These are phyloP conservation scores for Anorthoa munda DNA, from an alignment of 2,888 invertebrate species.

Conservation along the genomic window DNA sequence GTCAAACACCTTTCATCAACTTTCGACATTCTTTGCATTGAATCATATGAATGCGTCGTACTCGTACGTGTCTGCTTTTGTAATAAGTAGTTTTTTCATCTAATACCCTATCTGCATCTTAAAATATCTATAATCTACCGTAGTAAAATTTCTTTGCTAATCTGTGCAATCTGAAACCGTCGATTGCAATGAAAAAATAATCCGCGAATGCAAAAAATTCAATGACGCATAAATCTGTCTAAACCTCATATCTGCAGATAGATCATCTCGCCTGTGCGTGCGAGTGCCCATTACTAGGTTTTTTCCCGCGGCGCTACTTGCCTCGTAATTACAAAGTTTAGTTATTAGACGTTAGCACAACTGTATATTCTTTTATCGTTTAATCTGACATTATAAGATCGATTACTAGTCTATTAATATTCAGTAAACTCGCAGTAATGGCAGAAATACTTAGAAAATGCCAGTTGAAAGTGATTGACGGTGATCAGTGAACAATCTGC, in stretches of 20 bases:
- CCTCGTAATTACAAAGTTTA: slow-evolving; percentile 77
- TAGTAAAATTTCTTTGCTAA: slow-evolving; percentile 40
- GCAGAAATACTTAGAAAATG: slow-evolving; percentile 68
- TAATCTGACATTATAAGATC: slow-evolving; percentile 72
- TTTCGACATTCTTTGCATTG: slow-evolving; percentile 51
- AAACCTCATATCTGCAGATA: slow-evolving; percentile 75
- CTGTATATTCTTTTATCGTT: slow-evolving; percentile 67
- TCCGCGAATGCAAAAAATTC: slow-evolving; percentile 45
- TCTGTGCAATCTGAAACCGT: slow-evolving; percentile 37
- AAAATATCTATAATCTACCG: slow-evolving; percentile 29
- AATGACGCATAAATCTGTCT: slow-evolving; percentile 68
- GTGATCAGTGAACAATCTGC: slow-evolving; percentile 42
- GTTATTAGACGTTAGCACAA: slow-evolving; percentile 70
- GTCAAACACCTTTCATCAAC: slow-evolving; percentile 45
- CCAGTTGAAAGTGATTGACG: slow-evolving; percentile 67
- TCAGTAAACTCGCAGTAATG: slow-evolving; percentile 70
- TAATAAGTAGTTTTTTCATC: slow-evolving; percentile 35
- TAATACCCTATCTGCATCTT: slow-evolving; percentile 33
- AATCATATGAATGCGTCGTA: slow-evolving; percentile 13
- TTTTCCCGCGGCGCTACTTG: slow-evolving; percentile 79
- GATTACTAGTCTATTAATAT: slow-evolving; percentile 70
- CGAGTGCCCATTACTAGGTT: slow-evolving; percentile 72
- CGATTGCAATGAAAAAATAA: slow-evolving; percentile 47
- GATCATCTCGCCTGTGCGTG: slow-evolving; percentile 75
- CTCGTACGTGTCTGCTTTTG: slow-evolving; percentile 38